Percentiles rank a stretch among this genome's conserved stretches.
These are phyloP conservation scores for Stegodyphus mimosarum DNA, from an alignment of 1,140 invertebrate species.

Conservation along the genomic window DNA sequence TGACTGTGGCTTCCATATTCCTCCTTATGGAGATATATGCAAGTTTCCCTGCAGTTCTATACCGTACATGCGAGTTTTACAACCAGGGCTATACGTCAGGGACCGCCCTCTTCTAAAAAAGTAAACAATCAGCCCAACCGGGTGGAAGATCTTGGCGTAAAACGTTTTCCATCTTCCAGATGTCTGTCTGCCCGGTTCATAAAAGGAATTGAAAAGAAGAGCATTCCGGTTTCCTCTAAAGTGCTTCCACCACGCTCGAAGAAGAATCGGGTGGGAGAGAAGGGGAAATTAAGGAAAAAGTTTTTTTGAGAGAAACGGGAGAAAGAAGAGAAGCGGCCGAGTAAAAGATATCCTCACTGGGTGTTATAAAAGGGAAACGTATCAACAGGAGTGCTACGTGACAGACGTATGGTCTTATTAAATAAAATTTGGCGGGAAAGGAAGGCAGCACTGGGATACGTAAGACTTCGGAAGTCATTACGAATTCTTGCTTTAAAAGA, in stretches of 20 bases:
- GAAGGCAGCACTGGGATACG: too few species aligned
- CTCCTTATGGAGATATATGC: slow-evolving; percentile 10
- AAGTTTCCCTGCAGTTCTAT: neutral
- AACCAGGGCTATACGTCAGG: slow-evolving; percentile 5
- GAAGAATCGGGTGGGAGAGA: neutral
- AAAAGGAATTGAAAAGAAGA: slow-evolving; percentile 11
- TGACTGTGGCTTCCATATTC: neutral
- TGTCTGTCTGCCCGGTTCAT: slow-evolving; percentile 9
- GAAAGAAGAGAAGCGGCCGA: neutral
- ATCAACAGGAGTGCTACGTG: slow-evolving; percentile 21
- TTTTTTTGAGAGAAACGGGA: neutral
- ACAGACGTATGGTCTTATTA: neutral
- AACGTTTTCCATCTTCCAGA: slow-evolving; percentile 15
- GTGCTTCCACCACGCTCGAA: neutral
- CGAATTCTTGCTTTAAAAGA: too few species aligned
- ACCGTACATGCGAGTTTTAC: slow-evolving; percentile 12
- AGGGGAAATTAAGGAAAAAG: neutral
- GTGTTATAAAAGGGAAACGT: slow-evolving; percentile 16
- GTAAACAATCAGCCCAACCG: neutral
- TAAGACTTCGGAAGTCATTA: too few species aligned
- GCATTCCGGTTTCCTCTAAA: neutral
- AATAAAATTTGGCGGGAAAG: neutral
- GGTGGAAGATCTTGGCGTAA: neutral
- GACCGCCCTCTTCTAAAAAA: neutral
- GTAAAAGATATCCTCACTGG: neutral